Conservation (phyloP, 2,888 invertebrate genomes). For the Syrphus vitripennis region DNA sequence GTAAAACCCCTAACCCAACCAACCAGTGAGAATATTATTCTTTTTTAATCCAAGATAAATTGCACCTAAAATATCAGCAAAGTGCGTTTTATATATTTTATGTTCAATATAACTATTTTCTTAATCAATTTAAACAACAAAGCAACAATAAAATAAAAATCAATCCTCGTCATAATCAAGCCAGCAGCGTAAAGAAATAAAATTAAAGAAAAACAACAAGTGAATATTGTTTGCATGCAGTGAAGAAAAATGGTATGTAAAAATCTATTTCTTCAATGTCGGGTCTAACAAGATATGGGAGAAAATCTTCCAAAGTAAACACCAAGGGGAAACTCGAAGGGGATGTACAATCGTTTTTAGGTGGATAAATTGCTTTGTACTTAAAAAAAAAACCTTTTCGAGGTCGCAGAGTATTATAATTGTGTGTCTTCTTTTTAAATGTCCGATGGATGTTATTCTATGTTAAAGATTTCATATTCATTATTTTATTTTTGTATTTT, state of each 20-base stretch:
- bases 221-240: neutral
- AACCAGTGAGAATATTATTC: neutral
- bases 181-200: neutral
- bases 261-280: slow-evolving; percentile 25
- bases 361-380: slow-evolving; percentile 1
- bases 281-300: slow-evolving; percentile 29
- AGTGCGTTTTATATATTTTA: slow-evolving; percentile 57
- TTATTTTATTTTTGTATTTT: neutral
- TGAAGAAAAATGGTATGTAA: slow-evolving; percentile 17
- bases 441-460: neutral
- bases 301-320: neutral
- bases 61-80: slow-evolving; percentile 10
- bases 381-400: neutral
- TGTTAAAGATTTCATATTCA: neutral
- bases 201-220: neutral
- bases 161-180: neutral
- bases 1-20: neutral
- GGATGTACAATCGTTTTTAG: neutral
- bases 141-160: neutral
- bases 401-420: neutral
- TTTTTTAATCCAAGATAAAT: neutral
- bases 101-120: neutral
- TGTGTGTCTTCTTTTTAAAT: neutral
- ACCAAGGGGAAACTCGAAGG: neutral
- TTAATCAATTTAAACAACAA: slow-evolving; percentile 15